phyloP scores from a whole-genome alignment of 2,888 invertebrate species.

The Drosophila longiperda region DNA sequence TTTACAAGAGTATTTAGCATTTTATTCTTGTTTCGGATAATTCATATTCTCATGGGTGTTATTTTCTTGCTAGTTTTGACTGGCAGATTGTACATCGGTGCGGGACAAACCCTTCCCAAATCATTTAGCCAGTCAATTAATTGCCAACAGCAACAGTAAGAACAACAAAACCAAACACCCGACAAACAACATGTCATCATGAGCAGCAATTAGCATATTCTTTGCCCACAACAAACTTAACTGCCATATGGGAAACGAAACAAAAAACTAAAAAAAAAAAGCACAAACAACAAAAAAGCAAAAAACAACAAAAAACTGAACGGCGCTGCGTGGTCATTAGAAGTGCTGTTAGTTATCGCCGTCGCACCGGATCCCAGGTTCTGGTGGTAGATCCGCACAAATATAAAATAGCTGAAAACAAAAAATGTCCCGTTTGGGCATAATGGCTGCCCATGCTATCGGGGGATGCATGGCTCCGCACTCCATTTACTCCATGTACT shows the following conservation, averaged over 20 bases:
- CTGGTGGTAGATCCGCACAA: slow-evolving; percentile 34
- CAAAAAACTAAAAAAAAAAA: slow-evolving; percentile 1
- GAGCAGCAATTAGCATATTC: slow-evolving; percentile 44
- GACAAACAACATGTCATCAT: slow-evolving; percentile 37
- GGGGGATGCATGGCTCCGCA: slow-evolving; percentile 25
- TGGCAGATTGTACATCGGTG: slow-evolving; percentile 8
- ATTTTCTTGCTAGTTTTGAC: slow-evolving; percentile 7
- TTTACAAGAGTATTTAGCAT: slow-evolving; percentile 3
- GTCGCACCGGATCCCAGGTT: slow-evolving; percentile 24
- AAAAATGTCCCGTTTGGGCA: slow-evolving; percentile 4
- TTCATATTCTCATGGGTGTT: slow-evolving; percentile 3
- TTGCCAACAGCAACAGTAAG: slow-evolving; percentile 21
- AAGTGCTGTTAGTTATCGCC: slow-evolving; percentile 53
- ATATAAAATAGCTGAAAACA: not conserved
- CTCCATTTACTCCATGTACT: slow-evolving; percentile 71
- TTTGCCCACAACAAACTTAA: slow-evolving; percentile 31
- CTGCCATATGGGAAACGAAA: not conserved
- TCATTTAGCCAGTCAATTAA: slow-evolving; percentile 41
- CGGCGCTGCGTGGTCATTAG: slow-evolving; percentile 59
- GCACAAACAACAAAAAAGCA: slow-evolving; percentile 9
- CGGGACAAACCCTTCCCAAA: slow-evolving; percentile 18
- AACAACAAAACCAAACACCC: slow-evolving; percentile 7
- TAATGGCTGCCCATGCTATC: slow-evolving; percentile 51
- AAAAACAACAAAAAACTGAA: slow-evolving; percentile 29
- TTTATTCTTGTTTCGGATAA: slow-evolving; percentile 1